These are phyloP conservation scores for Choloepus didactylus DNA, from an alignment of 2,797 vertebrate genomes.

Conservation along the genomic window DNA sequence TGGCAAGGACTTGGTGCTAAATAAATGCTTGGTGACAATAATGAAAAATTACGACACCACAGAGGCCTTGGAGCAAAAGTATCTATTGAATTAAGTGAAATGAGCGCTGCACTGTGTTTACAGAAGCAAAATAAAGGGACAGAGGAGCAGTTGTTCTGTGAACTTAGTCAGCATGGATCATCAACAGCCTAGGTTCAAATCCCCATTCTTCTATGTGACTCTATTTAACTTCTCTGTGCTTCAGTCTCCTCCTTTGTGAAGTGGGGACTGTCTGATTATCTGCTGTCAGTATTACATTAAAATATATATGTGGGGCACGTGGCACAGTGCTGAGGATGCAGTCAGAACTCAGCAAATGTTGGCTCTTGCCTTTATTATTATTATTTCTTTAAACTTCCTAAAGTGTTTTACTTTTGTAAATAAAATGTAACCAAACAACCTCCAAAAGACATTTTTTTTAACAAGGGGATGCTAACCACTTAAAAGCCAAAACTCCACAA, in stretches of 20 bases:
- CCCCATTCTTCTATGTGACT: neutral
- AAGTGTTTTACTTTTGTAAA: slow-evolving; percentile 18
- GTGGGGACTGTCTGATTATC: neutral
- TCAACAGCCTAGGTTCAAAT: neutral
- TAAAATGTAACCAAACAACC: slow-evolving; percentile 36
- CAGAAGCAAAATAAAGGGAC: slow-evolving; percentile 12
- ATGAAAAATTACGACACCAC: slow-evolving; percentile 3
- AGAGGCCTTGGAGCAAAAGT: neutral
- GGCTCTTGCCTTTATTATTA: slow-evolving; percentile 8
- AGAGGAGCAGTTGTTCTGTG: neutral
- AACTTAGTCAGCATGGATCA: neutral
- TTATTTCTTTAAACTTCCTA: slow-evolving; percentile 9
- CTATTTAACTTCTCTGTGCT: neutral
- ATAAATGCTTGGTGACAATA: slow-evolving; percentile 51
- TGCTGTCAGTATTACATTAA: neutral
- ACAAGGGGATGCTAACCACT: neutral
- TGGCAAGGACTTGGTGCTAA: neutral
- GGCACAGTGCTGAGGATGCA: neutral
- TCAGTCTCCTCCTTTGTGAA: neutral
- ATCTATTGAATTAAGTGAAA: neutral
- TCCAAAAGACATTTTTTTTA: slow-evolving; percentile 21
- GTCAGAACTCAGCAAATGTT: neutral
- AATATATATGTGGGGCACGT: neutral
- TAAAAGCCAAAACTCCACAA: neutral
- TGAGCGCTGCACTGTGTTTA: neutral